Evolutionary conservation across 1,140 invertebrate genomes (phyloP).

Genomic region (Homarus americanus): DNA sequence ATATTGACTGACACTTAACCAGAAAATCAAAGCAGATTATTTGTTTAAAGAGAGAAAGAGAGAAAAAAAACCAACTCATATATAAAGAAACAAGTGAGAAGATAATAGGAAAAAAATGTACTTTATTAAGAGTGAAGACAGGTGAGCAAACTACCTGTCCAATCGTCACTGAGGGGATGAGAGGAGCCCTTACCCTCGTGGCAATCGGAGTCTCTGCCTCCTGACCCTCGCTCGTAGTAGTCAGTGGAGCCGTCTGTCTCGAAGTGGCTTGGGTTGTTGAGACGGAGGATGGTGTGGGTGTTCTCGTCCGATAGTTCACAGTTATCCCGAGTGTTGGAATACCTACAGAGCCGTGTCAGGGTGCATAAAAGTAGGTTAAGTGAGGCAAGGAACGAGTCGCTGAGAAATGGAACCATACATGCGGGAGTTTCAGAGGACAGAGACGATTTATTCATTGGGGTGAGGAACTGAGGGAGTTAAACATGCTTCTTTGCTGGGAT

Average conservation of each 20-base stretch:
- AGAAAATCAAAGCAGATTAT: too few relatives aligned
- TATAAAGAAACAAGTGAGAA: neutral
- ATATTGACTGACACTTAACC: too few relatives aligned
- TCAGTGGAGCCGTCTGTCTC: slow-evolving; percentile 90
- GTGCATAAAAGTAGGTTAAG: too few relatives aligned
- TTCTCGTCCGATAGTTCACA: slow-evolving; percentile 93
- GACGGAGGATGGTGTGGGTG: slow-evolving; percentile 89
- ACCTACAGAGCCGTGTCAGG: slow-evolving; percentile 15
- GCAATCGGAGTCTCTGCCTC: neutral
- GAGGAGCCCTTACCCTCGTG: slow-evolving; percentile 34
- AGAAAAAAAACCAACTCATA: neutral
- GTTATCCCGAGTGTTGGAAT: slow-evolving; percentile 87
- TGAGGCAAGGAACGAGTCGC: too few relatives aligned
- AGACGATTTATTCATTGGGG: too few relatives aligned
- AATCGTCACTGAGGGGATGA: neutral
- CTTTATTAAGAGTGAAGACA: neutral
- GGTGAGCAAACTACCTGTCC: neutral
- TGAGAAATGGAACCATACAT: too few relatives aligned
- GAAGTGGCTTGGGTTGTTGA: slow-evolving; percentile 86
- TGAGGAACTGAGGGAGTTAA: too few relatives aligned
- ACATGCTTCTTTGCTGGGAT: too few relatives aligned
- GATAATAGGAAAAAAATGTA: neutral
- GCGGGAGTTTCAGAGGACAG: too few relatives aligned
- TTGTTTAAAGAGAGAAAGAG: too few relatives aligned
- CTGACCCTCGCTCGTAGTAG: slow-evolving; percentile 87